Percentiles rank a stretch among this genome's conserved stretches.
Conservation (phyloP, 2,888 invertebrate species). For the Phaonia tiefii region DNA sequence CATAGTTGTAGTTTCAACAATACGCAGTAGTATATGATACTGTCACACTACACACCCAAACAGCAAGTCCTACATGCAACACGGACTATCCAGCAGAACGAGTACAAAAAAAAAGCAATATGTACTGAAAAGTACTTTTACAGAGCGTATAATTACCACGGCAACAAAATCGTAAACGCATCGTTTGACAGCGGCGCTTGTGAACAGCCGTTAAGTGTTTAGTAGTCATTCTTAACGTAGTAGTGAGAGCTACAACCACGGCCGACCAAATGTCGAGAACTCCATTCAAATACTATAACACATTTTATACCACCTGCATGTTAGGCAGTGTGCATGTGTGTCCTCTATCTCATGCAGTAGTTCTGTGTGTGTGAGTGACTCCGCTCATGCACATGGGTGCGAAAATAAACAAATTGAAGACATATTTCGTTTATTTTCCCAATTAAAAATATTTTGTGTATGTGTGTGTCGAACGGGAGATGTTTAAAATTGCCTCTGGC, state of each 20-base stretch:
- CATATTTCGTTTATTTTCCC: conserved; percentile 65
- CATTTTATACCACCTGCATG: no score
- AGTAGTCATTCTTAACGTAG: conserved; percentile 32
- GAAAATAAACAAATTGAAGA: conserved; percentile 65
- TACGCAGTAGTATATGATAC: conserved; percentile 4
- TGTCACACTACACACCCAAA: background rate
- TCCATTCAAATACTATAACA: no score
- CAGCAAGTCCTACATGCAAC: background rate
- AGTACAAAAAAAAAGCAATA: no score
- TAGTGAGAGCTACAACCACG: background rate
- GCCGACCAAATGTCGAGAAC: no score
- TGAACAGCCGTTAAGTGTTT: conserved; percentile 41
- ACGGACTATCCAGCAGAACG: background rate
- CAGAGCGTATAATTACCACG: conserved; percentile 54
- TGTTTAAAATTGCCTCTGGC: conserved; percentile 47
- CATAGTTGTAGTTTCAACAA: conserved; percentile 1
- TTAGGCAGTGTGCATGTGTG: no score
- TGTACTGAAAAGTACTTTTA: background rate
- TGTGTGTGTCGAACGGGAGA: conserved; percentile 22
- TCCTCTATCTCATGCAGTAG: no score
- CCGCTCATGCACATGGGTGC: conserved; percentile 49
- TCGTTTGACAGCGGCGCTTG: conserved; percentile 30
- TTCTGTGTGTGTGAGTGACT: conserved; percentile 27
- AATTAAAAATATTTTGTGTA: conserved; percentile 63
- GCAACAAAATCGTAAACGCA: conserved; percentile 56